phyloP scores from a whole-genome alignment of 2,888 invertebrate species.

The Sphaeridia pumilis region DNA sequence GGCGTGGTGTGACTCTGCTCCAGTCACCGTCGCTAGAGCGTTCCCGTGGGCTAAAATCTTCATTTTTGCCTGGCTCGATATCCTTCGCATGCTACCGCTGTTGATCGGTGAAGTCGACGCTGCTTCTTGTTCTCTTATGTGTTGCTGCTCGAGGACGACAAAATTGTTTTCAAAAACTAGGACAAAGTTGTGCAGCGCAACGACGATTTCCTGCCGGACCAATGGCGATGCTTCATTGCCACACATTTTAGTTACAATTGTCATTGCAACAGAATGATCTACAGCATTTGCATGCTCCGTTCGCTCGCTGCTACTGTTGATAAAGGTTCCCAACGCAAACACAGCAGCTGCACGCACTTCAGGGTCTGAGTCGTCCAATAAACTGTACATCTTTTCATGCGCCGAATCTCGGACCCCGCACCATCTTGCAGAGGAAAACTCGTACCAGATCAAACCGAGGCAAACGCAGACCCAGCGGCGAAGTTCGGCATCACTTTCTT shows the following conservation, averaged over 20 bases:
- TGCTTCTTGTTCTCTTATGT: slow-evolving; percentile 21
- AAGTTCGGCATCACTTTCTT: slow-evolving; percentile 39
- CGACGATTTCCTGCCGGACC: slow-evolving; percentile 74
- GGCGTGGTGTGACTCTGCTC: slow-evolving; percentile 30
- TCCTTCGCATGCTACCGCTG: slow-evolving; percentile 35
- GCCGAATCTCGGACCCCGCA: slow-evolving; percentile 89
- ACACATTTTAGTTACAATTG: slow-evolving; percentile 58
- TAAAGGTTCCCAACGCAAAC: slow-evolving; percentile 87
- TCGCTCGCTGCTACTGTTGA: slow-evolving; percentile 68
- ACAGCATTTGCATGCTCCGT: slow-evolving; percentile 88
- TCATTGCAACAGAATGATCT: slow-evolving; percentile 83
- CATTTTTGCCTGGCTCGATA: slow-evolving; percentile 42
- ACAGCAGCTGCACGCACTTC: slow-evolving; percentile 91
- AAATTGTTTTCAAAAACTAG: slow-evolving; percentile 79
- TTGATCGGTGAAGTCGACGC: slow-evolving; percentile 24
- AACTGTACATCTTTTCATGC: slow-evolving; percentile 81
- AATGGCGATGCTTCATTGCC: slow-evolving; percentile 74
- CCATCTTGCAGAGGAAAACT: slow-evolving; percentile 81
- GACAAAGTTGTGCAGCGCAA: slow-evolving; percentile 75
- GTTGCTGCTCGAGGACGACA: slow-evolving; percentile 49
- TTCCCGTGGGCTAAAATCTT: slow-evolving; percentile 40
- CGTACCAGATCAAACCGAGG: slow-evolving; percentile 80
- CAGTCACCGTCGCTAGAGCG: slow-evolving; percentile 38
- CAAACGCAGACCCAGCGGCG: slow-evolving; percentile 86
- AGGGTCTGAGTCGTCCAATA: slow-evolving; percentile 68